phyloP scores from a whole-genome alignment of 2,888 invertebrate species.

The Dexiosoma caninum region DNA sequence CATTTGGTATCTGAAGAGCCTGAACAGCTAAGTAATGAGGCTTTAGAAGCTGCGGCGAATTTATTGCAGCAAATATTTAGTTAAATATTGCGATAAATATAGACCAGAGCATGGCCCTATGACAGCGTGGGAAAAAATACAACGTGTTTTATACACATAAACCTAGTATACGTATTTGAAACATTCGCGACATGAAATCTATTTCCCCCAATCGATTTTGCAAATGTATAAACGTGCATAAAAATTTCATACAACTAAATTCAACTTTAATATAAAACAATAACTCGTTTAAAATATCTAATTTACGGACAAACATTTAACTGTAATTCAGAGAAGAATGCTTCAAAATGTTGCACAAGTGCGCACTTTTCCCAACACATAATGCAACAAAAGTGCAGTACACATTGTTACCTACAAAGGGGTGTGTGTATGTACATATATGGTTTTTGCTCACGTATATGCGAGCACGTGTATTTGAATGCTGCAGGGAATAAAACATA shows the following conservation, averaged over 20 bases:
- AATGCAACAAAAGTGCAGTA: not conserved
- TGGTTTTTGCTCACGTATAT: too few species aligned
- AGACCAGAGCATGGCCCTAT: too few species aligned
- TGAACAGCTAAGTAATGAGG: slow-evolving; percentile 99
- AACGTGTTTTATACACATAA: too few species aligned
- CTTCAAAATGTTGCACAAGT: not conserved
- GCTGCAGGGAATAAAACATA: too few species aligned
- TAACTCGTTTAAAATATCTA: not conserved
- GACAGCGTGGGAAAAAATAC: too few species aligned
- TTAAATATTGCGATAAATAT: slow-evolving; percentile 99
- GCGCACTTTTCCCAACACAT: not conserved
- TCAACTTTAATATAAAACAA: not conserved
- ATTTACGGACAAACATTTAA: not conserved
- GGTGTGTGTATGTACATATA: too few species aligned
- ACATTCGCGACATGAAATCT: too few species aligned
- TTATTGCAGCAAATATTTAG: slow-evolving; percentile 99
- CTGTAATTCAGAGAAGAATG: not conserved
- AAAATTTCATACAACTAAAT: too few species aligned
- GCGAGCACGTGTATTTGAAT: too few species aligned
- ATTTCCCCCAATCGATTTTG: too few species aligned
- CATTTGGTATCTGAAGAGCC: slow-evolving; percentile 99
- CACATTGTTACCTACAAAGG: too few species aligned
- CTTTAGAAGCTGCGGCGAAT: slow-evolving; percentile 99
- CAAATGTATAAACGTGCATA: not conserved
- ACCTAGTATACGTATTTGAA: too few species aligned